Conservation (phyloP, 2,888 invertebrate genomes). For the Eremobia ochroleuca region DNA sequence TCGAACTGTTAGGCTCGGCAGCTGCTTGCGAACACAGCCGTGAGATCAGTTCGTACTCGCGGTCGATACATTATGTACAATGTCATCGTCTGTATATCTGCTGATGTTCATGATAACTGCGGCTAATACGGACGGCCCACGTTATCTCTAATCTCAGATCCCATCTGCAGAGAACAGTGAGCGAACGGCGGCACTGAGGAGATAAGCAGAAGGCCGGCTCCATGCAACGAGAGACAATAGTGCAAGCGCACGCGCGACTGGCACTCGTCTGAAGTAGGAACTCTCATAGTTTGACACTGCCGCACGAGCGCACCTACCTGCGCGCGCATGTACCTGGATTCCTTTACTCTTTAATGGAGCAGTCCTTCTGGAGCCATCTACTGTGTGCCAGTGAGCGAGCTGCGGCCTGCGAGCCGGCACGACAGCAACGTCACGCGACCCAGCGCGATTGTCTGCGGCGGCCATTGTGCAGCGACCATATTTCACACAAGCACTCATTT, state of each 20-base stretch:
- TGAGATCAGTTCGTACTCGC: not conserved
- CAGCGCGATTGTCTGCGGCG: slow-evolving; percentile 40
- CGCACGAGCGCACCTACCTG: not conserved
- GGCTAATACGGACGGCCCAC: slow-evolving; percentile 46
- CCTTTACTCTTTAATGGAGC: not conserved
- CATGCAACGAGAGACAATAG: not conserved
- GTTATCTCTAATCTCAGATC: slow-evolving; percentile 57
- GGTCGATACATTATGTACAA: slow-evolving; percentile 5
- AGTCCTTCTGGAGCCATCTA: not conserved
- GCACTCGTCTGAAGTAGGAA: not conserved
- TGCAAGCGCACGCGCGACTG: not conserved
- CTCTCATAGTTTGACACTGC: not conserved
- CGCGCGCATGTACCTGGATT: not conserved
- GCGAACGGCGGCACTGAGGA: slow-evolving; percentile 1
- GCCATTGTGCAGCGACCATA: slow-evolving; percentile 52
- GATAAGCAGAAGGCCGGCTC: slow-evolving; percentile 5
- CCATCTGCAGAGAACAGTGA: slow-evolving; percentile 37
- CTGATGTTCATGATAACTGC: slow-evolving; percentile 51
- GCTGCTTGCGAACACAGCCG: not conserved
- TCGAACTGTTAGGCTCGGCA: not conserved
- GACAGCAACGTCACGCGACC: slow-evolving; percentile 44
- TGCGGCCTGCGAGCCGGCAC: not conserved
- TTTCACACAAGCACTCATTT: slow-evolving; percentile 40
- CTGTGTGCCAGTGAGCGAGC: not conserved
- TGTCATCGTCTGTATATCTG: slow-evolving; percentile 41